These are phyloP conservation scores for Prinia subflava DNA, from an alignment of 2,113 vertebrate species.

Conservation along the genomic window DNA sequence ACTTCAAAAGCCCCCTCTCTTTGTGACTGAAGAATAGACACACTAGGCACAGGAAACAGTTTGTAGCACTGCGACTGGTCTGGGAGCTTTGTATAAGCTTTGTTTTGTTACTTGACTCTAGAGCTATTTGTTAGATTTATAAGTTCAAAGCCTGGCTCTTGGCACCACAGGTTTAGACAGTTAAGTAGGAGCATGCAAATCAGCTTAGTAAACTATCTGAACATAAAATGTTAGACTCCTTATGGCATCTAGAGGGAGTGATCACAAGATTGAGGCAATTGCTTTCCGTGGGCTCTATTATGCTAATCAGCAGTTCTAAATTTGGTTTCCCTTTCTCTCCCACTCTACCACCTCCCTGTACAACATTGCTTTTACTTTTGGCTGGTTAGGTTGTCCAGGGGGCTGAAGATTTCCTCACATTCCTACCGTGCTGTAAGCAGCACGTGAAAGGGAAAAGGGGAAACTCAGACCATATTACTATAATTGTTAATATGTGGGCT, in stretches of 20 bases:
- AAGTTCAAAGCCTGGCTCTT: conserved; percentile 36
- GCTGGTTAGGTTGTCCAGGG: neutral
- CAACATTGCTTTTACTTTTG: neutral
- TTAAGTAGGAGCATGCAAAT: conserved; percentile 65
- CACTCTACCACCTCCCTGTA: neutral
- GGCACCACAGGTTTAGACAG: conserved; percentile 1
- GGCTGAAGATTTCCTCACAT: neutral
- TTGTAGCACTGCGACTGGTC: neutral
- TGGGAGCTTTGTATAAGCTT: conserved; percentile 3
- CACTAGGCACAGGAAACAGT: neutral
- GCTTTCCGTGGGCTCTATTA: neutral
- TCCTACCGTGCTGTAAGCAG: neutral
- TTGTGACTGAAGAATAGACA: neutral
- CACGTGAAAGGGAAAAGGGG: neutral
- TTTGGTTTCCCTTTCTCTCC: neutral
- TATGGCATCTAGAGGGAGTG: conserved; percentile 10
- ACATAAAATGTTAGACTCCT: neutral
- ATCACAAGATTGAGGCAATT: neutral
- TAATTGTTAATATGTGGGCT: neutral
- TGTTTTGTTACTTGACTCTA: conserved; percentile 47
- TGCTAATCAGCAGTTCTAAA: neutral
- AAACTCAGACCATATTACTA: neutral
- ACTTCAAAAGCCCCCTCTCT: neutral
- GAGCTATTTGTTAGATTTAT: conserved; percentile 48
- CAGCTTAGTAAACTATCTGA: conserved; percentile 57